Evolutionary conservation across 2,888 invertebrate genomes (phyloP), one percentile per base, ranked within the genome.

Genomic region (Chloroclystis v-ata): DNA sequence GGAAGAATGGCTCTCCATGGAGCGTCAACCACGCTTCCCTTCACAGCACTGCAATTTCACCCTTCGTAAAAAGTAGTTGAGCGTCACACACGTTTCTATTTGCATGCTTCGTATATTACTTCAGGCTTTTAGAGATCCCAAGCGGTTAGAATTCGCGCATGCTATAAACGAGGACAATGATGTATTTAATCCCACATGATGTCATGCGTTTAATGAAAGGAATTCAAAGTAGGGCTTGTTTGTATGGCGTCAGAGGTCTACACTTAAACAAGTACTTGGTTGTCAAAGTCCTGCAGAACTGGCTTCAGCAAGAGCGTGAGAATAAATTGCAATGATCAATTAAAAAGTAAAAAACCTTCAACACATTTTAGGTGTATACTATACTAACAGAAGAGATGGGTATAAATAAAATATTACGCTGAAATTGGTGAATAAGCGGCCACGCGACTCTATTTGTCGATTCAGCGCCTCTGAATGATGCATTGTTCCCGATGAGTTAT

Each of bases 1-100:
- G 75, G 74, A 76, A 78, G 73, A 77, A 75, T 72, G 74, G 69
- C 56, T 46, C 53, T 54, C 41, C 47, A 46, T 41, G 46, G 50
- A 49, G 53, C 43, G 46, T 38, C 43, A 39, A 38, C 45, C 38
- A 43, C 45, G 42, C 46, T 42, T 40, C 48, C 43, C 50, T 43
- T 43, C 50, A 43, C 46, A 49, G 14, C 49, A 43, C 43, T 50
- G 42, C 45, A 49, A 49, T 49, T 49, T 49, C 45, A 38, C 49
- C 41, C 49, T 45, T 38, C 35, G 16, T 49, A 42, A 38, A 45
- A 33, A 24, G 45, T 16, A 42, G 37, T n/a, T 11, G 11, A 24
- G 13, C 37, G 13, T 25, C 4, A 11, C 35, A 33, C 45, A 42
- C 33, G 37, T 29, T 38, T 16, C 20, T 20, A 42, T 49, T 44